These are phyloP conservation scores for Epinotia nisella DNA, from an alignment of 2,888 invertebrate species.

Conservation along the genomic window DNA sequence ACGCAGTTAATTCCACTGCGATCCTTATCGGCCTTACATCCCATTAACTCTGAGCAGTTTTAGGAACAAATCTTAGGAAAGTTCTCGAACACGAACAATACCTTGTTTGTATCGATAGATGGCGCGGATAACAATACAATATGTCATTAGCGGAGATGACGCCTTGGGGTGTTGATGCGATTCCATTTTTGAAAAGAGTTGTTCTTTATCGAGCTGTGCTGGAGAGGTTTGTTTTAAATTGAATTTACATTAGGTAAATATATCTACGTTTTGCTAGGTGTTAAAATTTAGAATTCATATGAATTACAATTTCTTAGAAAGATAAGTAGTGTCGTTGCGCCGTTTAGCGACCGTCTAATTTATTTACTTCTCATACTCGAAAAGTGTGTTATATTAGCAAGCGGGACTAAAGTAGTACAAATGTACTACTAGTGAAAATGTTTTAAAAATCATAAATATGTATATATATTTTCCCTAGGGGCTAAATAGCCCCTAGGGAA, in stretches of 20 bases:
- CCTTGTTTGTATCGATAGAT: slow-evolving; percentile 49
- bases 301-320: no score
- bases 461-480: no score
- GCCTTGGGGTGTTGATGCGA: slow-evolving; percentile 23
- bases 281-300: not conserved
- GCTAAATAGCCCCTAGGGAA: no score
- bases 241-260: not conserved
- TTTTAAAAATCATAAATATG: no score
- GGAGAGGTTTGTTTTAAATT: not conserved
- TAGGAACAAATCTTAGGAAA: slow-evolving; percentile 69
- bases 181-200: slow-evolving; percentile 25
- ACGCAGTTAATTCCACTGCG: slow-evolving; percentile 48
- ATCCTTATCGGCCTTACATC: slow-evolving; percentile 67
- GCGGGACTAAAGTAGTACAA: no score
- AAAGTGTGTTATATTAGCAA: no score
- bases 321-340: no score
- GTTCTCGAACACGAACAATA: slow-evolving; percentile 64
- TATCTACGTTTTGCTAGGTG: no score
- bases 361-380: no score
- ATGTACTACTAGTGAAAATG: no score
- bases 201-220: not conserved
- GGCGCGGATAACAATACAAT: slow-evolving; percentile 47
- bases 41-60: slow-evolving; percentile 72
- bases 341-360: no score
- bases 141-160: slow-evolving; percentile 38